Evolutionary conservation across 2,888 invertebrate species (phyloP).

Genomic region (Lasioglossum morio): DNA sequence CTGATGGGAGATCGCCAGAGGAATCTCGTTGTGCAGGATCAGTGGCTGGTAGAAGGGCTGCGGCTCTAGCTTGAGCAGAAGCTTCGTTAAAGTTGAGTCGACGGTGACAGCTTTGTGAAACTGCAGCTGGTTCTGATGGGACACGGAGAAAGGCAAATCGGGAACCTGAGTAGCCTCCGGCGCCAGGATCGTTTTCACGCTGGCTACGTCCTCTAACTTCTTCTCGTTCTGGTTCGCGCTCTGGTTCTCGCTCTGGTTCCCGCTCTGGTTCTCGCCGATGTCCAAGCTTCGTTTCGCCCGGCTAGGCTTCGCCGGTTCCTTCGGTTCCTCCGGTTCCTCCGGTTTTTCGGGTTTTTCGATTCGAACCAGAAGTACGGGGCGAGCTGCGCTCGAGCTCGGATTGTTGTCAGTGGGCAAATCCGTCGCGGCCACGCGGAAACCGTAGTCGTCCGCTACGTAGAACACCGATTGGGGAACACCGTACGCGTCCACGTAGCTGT

Average conservation of each 20-base stretch:
- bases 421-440: slow-evolving; percentile 88
- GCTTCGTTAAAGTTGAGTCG: slow-evolving; percentile 18
- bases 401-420: slow-evolving; percentile 85
- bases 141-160: slow-evolving; percentile 53
- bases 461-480: slow-evolving; percentile 87
- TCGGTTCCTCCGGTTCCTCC: too few species aligned
- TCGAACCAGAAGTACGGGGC: slow-evolving; percentile 84
- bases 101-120: slow-evolving; percentile 59
- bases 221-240: too few species aligned
- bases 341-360: slow-evolving; percentile 83
- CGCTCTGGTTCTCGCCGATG: slow-evolving; percentile 10
- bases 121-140: slow-evolving; percentile 71
- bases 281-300: slow-evolving; percentile 54
- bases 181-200: background rate
- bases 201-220: background rate
- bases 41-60: background rate
- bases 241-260: too few species aligned
- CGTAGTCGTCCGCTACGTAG: slow-evolving; percentile 87
- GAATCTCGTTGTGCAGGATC: slow-evolving; percentile 62
- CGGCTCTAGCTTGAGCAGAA: background rate
- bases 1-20: slow-evolving; percentile 82
- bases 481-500: slow-evolving; percentile 87
- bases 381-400: slow-evolving; percentile 77
- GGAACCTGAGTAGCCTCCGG: background rate
- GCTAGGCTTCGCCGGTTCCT: slow-evolving; percentile 6